These are phyloP conservation scores for Myotis findleyi DNA, from an alignment of 2,797 vertebrate species.

Conservation along the genomic window DNA sequence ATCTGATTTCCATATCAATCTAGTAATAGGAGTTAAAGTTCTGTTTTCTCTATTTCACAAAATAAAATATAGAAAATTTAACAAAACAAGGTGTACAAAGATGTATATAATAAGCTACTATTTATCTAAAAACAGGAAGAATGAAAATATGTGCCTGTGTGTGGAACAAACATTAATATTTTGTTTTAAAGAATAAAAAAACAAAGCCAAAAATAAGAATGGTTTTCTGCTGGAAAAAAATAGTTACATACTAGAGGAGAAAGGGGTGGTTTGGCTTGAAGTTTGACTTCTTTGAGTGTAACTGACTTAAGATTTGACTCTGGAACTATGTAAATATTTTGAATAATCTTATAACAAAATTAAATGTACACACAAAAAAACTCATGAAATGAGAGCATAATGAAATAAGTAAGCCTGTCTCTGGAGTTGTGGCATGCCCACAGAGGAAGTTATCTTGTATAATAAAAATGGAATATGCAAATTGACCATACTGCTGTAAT, in stretches of 20 bases:
- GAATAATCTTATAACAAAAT: neutral
- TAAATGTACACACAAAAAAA: neutral
- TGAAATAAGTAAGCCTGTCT: neutral
- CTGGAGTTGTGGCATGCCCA: neutral
- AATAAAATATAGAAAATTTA: neutral
- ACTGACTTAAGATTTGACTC: constrained; percentile 3
- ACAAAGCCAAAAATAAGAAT: neutral
- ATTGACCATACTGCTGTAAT: too few species aligned
- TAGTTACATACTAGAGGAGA: neutral
- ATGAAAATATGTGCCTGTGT: neutral
- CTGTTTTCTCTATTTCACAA: neutral
- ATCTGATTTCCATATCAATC: neutral
- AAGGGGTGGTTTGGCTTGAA: neutral
- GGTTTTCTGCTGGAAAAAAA: neutral
- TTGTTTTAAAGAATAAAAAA: neutral
- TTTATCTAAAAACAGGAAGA: neutral
- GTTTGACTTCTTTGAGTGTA: neutral
- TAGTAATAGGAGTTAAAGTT: neutral
- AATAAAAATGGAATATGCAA: too few species aligned
- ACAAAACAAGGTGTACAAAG: neutral
- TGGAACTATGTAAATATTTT: neutral
- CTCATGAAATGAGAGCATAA: neutral
- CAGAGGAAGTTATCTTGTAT: neutral
- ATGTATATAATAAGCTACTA: neutral
- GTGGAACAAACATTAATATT: neutral